phyloP scores from a whole-genome alignment of 92 coral and sea anemone genomes.

The Bergia sp. region DNA sequence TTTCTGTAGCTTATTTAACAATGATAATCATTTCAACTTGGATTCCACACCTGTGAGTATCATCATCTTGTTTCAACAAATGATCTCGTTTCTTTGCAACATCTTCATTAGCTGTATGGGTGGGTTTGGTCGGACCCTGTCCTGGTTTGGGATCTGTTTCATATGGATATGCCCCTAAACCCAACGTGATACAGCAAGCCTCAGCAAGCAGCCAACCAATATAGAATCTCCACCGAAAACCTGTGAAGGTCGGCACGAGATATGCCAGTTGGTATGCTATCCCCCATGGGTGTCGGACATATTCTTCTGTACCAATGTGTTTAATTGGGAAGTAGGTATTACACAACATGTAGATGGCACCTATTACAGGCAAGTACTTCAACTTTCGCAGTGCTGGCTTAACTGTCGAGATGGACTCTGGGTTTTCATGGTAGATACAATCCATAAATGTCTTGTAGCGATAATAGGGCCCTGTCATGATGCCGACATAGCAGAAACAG shows the following conservation, averaged over 20 bases:
- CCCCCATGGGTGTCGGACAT: conserved; percentile 89
- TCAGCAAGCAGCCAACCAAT: conserved; percentile 96
- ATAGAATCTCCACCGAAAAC: conserved; percentile 96
- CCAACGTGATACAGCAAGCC: conserved; percentile 84
- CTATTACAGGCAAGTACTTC: conserved; percentile 62
- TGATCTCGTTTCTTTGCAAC: conserved; percentile 40
- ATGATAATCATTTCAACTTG: neutral
- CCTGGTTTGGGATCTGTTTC: conserved; percentile 90
- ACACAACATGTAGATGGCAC: conserved; percentile 64
- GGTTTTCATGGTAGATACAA: conserved; percentile 78
- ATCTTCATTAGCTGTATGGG: conserved; percentile 52
- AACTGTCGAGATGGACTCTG: conserved; percentile 77
- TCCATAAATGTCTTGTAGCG: conserved; percentile 93
- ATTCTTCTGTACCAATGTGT: conserved; percentile 71
- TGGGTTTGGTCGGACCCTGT: conserved; percentile 81
- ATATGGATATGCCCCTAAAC: conserved; percentile 89
- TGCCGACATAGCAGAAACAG: conserved; percentile 88
- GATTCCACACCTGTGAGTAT: conserved; percentile 62
- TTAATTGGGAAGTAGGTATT: conserved; percentile 76
- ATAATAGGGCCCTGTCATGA: conserved; percentile 92
- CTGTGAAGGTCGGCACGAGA: conserved; percentile 83
- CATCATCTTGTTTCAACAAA: conserved; percentile 28
- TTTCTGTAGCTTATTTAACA: neutral
- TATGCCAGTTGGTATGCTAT: conserved; percentile 72
- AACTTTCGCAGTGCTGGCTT: conserved; percentile 74